Evolutionary conservation across 2,888 invertebrate genomes (phyloP).

Genomic region (Drosophila ezoana): DNA sequence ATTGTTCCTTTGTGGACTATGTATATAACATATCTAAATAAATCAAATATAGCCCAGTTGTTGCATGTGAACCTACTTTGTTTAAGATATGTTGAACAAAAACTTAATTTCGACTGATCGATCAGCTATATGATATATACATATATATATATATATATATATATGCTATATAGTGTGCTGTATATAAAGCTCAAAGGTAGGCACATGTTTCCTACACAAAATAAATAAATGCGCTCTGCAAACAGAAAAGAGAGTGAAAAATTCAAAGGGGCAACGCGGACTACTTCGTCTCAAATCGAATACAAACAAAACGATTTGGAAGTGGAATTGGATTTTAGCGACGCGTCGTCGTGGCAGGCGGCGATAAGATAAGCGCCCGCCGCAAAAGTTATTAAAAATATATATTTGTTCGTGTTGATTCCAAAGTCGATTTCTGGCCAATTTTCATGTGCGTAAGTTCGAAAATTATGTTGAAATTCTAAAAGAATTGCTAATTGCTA

Average conservation of each 20-base stretch:
- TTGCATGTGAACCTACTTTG: too few relatives aligned
- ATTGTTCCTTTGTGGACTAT: too few relatives aligned
- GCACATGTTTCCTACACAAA: not conserved
- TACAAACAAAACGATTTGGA: constrained; percentile 5
- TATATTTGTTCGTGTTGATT: not conserved
- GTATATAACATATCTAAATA: too few relatives aligned
- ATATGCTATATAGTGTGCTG: too few relatives aligned
- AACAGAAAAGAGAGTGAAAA: not conserved
- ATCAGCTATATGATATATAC: too few relatives aligned
- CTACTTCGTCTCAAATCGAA: not conserved
- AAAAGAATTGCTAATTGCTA: not conserved
- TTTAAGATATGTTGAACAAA: too few relatives aligned
- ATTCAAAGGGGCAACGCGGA: not conserved
- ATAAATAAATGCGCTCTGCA: not conserved
- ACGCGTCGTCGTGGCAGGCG: not conserved
- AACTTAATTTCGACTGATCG: too few relatives aligned
- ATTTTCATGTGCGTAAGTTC: constrained; percentile 5
- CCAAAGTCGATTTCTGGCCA: constrained; percentile 21
- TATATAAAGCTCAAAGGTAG: too few relatives aligned
- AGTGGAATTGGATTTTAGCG: constrained; percentile 1
- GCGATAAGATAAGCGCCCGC: constrained; percentile 32
- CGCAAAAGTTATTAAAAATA: constrained; percentile 17
- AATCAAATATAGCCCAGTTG: too few relatives aligned
- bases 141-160: too few relatives aligned
- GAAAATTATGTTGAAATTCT: not conserved